These are phyloP conservation scores for Lepidonotus clava DNA, from an alignment of 2,888 invertebrate species.

Conservation along the genomic window DNA sequence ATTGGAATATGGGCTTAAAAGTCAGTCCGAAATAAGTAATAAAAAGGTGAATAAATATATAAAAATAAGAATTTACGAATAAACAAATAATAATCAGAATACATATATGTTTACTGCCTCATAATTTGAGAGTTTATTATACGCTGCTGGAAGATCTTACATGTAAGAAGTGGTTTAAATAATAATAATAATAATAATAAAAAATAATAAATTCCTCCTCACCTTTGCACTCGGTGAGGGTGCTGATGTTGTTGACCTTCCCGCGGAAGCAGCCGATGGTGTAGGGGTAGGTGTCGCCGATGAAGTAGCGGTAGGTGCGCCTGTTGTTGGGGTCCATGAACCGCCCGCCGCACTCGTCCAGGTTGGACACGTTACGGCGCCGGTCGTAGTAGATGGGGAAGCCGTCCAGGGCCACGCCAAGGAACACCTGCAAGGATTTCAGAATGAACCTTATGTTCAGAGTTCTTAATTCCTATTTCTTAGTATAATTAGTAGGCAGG, in stretches of 20 bases:
- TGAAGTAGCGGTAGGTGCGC: background rate
- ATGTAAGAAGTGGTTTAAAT: too few species aligned
- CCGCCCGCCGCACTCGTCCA: constrained; percentile 5
- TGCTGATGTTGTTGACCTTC: constrained; percentile 25
- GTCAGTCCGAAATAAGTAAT: background rate
- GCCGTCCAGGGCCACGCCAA: background rate
- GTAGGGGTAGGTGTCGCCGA: background rate
- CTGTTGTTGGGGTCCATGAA: constrained; percentile 13
- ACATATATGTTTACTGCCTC: too few species aligned
- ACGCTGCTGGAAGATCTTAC: too few species aligned
- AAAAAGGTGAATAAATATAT: background rate
- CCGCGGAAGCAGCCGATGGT: constrained; percentile 17
- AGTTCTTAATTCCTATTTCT: too few species aligned
- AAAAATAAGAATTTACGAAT: too few species aligned
- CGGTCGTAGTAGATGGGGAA: constrained; percentile 34
- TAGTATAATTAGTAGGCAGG: too few species aligned
- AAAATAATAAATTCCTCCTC: background rate
- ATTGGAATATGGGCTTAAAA: too few species aligned
- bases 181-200: too few species aligned
- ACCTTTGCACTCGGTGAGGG: background rate
- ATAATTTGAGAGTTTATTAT: too few species aligned
- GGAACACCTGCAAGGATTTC: too few species aligned
- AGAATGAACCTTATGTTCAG: too few species aligned
- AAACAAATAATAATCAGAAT: too few species aligned
- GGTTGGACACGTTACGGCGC: background rate